A percentile compares a stretch with the other conserved stretches of the same genome.
phyloP scores from a whole-genome alignment of 1,140 invertebrate species.

The Portunus trituberculatus region DNA sequence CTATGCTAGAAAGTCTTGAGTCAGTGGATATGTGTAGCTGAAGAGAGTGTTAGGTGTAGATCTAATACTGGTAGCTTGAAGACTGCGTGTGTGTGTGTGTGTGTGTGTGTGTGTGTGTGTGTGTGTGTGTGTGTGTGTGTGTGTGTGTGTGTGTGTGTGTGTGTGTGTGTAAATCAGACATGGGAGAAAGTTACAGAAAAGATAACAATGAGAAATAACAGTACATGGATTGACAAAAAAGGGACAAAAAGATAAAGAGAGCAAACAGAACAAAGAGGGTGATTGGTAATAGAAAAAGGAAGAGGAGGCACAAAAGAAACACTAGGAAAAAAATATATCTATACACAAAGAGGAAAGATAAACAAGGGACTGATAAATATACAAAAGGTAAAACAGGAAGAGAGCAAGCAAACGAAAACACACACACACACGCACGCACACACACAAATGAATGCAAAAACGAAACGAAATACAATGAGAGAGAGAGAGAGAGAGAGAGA shows the following conservation, averaged over 20 bases:
- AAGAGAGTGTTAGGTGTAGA: background rate
- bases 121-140: constrained; percentile 52
- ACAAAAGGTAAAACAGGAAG: background rate
- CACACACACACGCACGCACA: constrained; percentile 50
- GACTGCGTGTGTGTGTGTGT: constrained; percentile 38
- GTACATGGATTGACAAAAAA: background rate
- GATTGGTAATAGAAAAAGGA: background rate
- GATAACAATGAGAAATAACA: background rate
- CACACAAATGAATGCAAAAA: background rate
- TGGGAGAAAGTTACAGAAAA: too few relatives aligned
- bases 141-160: constrained; percentile 52
- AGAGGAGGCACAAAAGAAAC: background rate
- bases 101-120: constrained; percentile 48
- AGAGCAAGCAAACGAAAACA: constrained; percentile 43
- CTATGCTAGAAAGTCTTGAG: background rate
- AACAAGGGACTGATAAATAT: background rate
- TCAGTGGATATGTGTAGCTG: background rate
- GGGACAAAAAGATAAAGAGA: background rate
- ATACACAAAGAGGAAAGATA: background rate
- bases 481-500: background rate
- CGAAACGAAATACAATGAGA: background rate
- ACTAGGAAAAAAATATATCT: background rate
- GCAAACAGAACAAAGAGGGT: background rate
- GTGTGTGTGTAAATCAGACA: too few relatives aligned
- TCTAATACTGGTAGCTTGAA: background rate